These are phyloP conservation scores for Plotosus lineatus DNA, from an alignment of 2,113 vertebrate species.

Conservation along the genomic window DNA sequence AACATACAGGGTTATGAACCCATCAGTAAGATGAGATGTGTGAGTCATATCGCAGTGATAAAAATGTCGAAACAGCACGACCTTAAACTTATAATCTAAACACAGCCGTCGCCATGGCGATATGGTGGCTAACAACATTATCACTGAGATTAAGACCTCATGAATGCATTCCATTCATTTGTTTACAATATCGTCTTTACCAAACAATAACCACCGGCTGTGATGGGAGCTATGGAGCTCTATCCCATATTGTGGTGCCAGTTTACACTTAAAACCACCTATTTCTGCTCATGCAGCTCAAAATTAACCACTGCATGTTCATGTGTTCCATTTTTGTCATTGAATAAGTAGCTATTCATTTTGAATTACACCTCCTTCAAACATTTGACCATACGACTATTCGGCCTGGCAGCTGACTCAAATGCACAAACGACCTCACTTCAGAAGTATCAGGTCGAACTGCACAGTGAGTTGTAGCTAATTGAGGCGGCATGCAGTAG, in stretches of 20 bases:
- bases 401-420: too few relatives aligned
- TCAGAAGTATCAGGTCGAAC: too few relatives aligned
- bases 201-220: not conserved
- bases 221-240: not conserved
- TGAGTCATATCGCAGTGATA: not conserved
- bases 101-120: not conserved
- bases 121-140: not conserved
- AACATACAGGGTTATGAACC: not conserved
- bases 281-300: too few relatives aligned
- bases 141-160: not conserved
- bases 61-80: not conserved
- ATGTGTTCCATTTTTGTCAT: too few relatives aligned
- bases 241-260: not conserved
- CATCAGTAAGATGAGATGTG: not conserved
- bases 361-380: too few relatives aligned
- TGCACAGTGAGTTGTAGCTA: too few relatives aligned
- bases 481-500: too few relatives aligned
- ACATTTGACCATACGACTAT: too few relatives aligned
- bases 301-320: too few relatives aligned
- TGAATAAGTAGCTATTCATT: too few relatives aligned
- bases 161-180: not conserved
- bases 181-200: not conserved
- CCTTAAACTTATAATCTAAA: conserved; percentile 4
- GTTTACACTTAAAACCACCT: not conserved
- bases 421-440: too few relatives aligned